phyloP scores from a whole-genome alignment of 2,888 invertebrate species.

The Steromphala cineraria region DNA sequence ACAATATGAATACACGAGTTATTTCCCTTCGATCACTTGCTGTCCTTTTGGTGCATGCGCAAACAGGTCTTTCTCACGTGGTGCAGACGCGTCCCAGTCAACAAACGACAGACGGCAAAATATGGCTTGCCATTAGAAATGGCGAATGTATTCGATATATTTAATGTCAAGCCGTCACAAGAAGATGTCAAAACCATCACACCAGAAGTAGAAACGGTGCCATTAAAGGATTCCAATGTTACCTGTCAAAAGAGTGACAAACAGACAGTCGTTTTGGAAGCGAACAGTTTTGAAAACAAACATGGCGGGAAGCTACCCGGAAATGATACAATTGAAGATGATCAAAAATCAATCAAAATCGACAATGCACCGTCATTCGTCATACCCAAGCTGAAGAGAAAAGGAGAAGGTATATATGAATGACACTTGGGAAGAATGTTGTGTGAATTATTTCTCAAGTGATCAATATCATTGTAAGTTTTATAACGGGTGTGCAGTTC shows the following conservation, averaged over 20 bases:
- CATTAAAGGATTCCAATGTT: constrained; percentile 14
- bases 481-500: no score
- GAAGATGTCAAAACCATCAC: constrained; percentile 14
- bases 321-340: constrained; percentile 21
- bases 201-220: constrained; percentile 10
- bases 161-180: constrained; percentile 19
- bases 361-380: constrained; percentile 33
- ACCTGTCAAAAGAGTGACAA: constrained; percentile 22
- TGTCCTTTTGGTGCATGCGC: constrained; percentile 27
- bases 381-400: constrained; percentile 39
- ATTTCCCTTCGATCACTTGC: constrained; percentile 15
- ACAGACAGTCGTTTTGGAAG: constrained; percentile 24
- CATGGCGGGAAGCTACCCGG: constrained; percentile 42
- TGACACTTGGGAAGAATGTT: neutral
- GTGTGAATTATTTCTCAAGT: neutral
- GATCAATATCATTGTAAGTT: neutral
- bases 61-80: constrained; percentile 27
- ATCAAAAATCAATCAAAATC: constrained; percentile 21
- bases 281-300: constrained; percentile 33
- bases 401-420: constrained; percentile 28
- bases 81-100: constrained; percentile 19
- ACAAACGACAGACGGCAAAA: constrained; percentile 18
- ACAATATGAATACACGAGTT: neutral
- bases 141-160: constrained; percentile 45
- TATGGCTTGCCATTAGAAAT: constrained; percentile 30